Evolutionary conservation across 2,888 invertebrate genomes (phyloP).

Genomic region (Drepanosiphum platanoidis): DNA sequence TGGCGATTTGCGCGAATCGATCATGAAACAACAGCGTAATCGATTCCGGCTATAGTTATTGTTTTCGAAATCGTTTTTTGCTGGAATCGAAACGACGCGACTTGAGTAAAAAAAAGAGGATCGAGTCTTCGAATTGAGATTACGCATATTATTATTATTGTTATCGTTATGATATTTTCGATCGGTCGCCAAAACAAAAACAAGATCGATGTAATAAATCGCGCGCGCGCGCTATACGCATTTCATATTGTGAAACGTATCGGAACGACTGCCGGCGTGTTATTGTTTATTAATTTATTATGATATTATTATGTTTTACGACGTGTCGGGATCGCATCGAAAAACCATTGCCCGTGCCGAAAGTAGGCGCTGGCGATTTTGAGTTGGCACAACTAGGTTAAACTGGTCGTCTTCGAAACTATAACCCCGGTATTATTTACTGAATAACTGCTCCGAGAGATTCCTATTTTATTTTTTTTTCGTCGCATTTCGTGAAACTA

Average conservation of each 20-base stretch:
- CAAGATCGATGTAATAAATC: too few species aligned
- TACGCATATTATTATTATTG: too few species aligned
- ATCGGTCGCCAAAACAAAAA: background rate
- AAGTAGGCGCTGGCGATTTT: background rate
- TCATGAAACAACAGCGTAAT: background rate
- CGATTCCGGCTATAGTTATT: background rate
- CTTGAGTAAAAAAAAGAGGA: too few species aligned
- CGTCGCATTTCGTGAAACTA: slow-evolving; percentile 22
- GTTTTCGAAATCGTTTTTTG: too few species aligned
- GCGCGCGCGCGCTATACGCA: too few species aligned
- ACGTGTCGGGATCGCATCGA: background rate
- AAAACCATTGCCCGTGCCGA: background rate
- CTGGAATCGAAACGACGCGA: too few species aligned
- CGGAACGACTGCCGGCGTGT: too few species aligned
- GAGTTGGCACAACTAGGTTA: slow-evolving; percentile 1
- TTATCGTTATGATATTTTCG: too few species aligned
- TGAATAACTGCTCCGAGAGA: background rate
- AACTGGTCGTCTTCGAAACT: background rate
- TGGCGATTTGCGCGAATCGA: background rate
- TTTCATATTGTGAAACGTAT: too few species aligned
- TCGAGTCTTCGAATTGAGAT: background rate
- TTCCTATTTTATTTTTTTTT: background rate
- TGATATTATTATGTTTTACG: too few species aligned
- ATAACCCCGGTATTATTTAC: background rate
- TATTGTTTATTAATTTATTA: too few species aligned